Evolutionary conservation across 2,888 invertebrate species (phyloP), one percentile per base, ranked within the genome.

Genomic region (Pomacea canaliculata): DNA sequence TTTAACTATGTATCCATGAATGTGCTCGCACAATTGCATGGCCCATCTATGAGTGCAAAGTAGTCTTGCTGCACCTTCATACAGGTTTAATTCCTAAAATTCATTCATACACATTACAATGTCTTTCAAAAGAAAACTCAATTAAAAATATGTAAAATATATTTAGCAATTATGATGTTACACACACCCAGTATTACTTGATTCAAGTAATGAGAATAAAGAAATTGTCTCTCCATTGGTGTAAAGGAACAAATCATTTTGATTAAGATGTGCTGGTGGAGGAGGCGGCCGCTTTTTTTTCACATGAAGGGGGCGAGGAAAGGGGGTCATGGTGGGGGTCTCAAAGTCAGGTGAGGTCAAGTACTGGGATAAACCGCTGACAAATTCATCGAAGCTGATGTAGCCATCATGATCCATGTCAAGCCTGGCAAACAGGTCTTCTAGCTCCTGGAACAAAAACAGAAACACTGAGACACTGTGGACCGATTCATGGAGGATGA

Each of bases 371-470:
- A 94, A 91, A 12, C 90, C 90, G 77, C 93, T 92, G 51, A 94
- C 89, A 84, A 95, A 93, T 86, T 94, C 94, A 79, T 93, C 92
- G 85, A 94, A 93, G 83, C 93, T 93, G 77, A 94, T 94, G 82
- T 92, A 92, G 46, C 94, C 93, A 87, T 94, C 93, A 76, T 92
- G 92, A 86, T 94, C 93, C 70, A 93, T 90, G 83, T 93, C 93
- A 69, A 94, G 90, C 85, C 94, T 94, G 78, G 93, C 93, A 85
- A 94, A 94, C 71, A 95, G 91, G 86, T 94, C 93, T 81, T 93
- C 89, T 27, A 92, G 88, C 78, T 92, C 91, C 92, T 93, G 85
- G 10, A 73, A 72, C 66, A 7, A 16, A 56, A 60, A 48, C 66
- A 66, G 63, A 23, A 12, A 63, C n/a, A 12, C 73, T 19, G 67